Percentiles rank a stretch among this genome's conserved stretches.
phyloP scores from a whole-genome alignment of 2,797 vertebrate species.

The Poecilia gillii region DNA sequence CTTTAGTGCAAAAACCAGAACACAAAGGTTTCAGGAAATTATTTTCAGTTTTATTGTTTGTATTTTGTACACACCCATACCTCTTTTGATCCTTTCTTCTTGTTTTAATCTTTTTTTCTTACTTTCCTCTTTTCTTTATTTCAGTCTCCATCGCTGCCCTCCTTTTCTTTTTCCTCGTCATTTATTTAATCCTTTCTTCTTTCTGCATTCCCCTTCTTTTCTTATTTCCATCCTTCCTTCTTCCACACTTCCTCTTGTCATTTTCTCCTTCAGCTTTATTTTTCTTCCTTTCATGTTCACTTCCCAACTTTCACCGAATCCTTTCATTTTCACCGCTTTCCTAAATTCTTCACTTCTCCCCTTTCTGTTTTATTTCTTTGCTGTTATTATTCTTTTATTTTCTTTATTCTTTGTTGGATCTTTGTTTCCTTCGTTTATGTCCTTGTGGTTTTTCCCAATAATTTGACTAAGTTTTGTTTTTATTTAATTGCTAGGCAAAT shows the following conservation, averaged over 20 bases:
- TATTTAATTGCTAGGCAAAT: too few relatives aligned
- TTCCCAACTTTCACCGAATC: neutral
- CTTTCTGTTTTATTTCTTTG: neutral
- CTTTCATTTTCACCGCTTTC: neutral
- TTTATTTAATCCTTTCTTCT: neutral
- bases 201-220: neutral
- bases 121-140: neutral
- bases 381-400: neutral
- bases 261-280: neutral
- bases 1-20: too few relatives aligned
- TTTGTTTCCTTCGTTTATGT: neutral
- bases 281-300: too few relatives aligned
- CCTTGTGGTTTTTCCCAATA: neutral
- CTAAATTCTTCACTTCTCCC: neutral
- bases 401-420: too few relatives aligned
- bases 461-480: neutral
- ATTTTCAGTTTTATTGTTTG: too few relatives aligned
- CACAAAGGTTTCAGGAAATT: too few relatives aligned
- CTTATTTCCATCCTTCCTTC: neutral
- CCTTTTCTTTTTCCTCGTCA: neutral
- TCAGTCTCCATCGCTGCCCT: neutral
- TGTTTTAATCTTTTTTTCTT: neutral
- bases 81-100: neutral
- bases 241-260: neutral
- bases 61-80: too few relatives aligned